These are phyloP conservation scores for Tetranychus cinnabarinus DNA, from an alignment of 1,140 invertebrate species.

Conservation along the genomic window DNA sequence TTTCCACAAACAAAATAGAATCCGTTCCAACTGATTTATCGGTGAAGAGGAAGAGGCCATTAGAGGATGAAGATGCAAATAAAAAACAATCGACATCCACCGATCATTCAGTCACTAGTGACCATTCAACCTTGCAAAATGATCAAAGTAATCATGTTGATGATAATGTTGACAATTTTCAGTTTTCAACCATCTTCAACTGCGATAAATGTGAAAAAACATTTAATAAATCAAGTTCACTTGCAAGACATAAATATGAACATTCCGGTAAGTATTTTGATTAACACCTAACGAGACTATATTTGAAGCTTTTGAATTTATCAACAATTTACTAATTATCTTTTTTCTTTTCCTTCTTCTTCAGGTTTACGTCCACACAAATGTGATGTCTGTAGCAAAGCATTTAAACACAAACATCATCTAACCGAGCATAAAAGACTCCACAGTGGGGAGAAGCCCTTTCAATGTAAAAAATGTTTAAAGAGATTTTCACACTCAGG, in stretches of 20 bases:
- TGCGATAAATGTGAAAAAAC: slow-evolving; percentile 95
- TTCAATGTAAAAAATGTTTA: slow-evolving; percentile 93
- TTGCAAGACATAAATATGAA: slow-evolving; percentile 96
- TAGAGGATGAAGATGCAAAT: too few relatives aligned
- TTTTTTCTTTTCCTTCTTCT: neutral
- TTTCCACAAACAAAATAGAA: too few relatives aligned
- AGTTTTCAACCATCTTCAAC: too few relatives aligned
- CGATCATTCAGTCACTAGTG: too few relatives aligned
- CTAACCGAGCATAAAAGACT: slow-evolving; percentile 93
- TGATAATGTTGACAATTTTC: too few relatives aligned
- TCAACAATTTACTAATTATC: neutral
- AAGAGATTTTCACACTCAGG: slow-evolving; percentile 98
- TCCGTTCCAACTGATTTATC: too few relatives aligned
- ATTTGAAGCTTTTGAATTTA: too few relatives aligned
- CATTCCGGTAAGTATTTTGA: slow-evolving; percentile 62
- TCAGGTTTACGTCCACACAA: slow-evolving; percentile 92
- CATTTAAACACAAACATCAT: slow-evolving; percentile 99
- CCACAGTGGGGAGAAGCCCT: slow-evolving; percentile 71
- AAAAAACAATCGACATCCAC: too few relatives aligned
- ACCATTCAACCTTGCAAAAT: too few relatives aligned
- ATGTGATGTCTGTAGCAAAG: slow-evolving; percentile 91
- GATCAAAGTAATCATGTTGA: too few relatives aligned
- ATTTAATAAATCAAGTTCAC: slow-evolving; percentile 92
- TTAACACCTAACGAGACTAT: too few relatives aligned
- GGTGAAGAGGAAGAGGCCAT: too few relatives aligned